Evolutionary conservation across 2,888 invertebrate genomes (phyloP).

Genomic region (Brachyptera putata): DNA sequence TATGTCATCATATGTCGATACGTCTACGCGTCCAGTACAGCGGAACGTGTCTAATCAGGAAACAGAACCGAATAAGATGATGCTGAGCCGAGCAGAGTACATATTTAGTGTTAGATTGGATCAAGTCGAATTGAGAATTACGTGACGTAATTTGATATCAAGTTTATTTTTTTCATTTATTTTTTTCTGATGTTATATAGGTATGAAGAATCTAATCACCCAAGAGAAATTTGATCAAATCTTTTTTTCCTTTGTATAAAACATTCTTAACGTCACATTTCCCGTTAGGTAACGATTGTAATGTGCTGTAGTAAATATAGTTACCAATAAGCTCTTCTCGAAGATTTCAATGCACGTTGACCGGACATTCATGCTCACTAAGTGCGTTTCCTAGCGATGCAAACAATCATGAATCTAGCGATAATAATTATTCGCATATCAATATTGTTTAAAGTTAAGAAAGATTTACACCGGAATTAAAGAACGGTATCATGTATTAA

Average conservation of each 20-base stretch:
- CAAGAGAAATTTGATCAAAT: constrained; percentile 20
- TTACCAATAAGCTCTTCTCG: no score
- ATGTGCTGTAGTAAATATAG: no score
- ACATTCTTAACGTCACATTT: constrained; percentile 17
- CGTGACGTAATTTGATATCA: constrained; percentile 20
- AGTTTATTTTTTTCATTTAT: constrained; percentile 3
- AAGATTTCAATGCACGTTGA: no score
- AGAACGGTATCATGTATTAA: background rate
- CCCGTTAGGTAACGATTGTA: constrained; percentile 11
- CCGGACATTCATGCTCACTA: constrained; percentile 1
- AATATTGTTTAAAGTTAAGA: no score
- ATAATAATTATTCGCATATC: no score
- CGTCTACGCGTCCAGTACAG: background rate
- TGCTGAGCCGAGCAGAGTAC: background rate
- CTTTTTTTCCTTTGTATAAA: constrained; percentile 12
- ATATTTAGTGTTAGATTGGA: constrained; percentile 15
- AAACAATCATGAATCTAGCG: no score
- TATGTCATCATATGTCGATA: background rate
- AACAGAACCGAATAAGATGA: background rate
- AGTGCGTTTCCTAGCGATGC: background rate
- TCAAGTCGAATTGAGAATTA: constrained; percentile 3
- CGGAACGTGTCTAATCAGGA: background rate
- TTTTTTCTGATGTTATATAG: background rate
- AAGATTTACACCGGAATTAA: background rate
- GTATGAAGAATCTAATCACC: constrained; percentile 21